These are phyloP conservation scores for Chanos chanos DNA, from an alignment of 2,797 vertebrate species.

Conservation along the genomic window DNA sequence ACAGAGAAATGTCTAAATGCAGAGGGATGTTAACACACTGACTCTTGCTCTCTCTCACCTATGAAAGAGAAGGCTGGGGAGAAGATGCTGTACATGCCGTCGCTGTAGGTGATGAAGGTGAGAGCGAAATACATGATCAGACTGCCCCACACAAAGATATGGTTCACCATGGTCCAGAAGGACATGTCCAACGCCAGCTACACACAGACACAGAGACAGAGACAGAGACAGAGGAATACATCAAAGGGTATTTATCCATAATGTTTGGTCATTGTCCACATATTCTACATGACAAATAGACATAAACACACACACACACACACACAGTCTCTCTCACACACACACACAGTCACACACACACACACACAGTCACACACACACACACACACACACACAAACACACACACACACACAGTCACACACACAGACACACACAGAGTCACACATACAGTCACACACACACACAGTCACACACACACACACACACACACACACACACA, in stretches of 20 bases:
- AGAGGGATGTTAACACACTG: not conserved
- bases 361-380: not conserved
- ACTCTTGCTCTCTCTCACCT: slow-evolving; percentile 68
- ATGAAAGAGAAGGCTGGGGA: slow-evolving; percentile 83
- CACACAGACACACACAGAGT: not conserved
- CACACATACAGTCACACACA: too few relatives aligned
- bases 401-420: too few relatives aligned
- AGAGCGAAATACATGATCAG: slow-evolving; percentile 86
- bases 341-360: too few relatives aligned
- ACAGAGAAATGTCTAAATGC: too few relatives aligned
- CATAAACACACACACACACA: too few relatives aligned
- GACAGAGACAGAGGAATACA: not conserved
- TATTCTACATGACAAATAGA: too few relatives aligned
- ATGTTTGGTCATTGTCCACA: too few relatives aligned
- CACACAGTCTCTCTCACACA: not conserved
- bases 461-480: too few relatives aligned
- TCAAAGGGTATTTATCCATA: not conserved
- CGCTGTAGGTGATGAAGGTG: slow-evolving; percentile 87
- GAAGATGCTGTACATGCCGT: slow-evolving; percentile 76
- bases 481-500: not conserved
- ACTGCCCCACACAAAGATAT: slow-evolving; percentile 88
- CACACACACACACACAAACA: too few relatives aligned
- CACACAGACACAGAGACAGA: not conserved
- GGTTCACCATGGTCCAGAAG: slow-evolving; percentile 92
- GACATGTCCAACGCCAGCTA: slow-evolving; percentile 85